Evolutionary conservation across 1,140 invertebrate species (phyloP).

Genomic region (Ptiloglossa arizonensis): DNA sequence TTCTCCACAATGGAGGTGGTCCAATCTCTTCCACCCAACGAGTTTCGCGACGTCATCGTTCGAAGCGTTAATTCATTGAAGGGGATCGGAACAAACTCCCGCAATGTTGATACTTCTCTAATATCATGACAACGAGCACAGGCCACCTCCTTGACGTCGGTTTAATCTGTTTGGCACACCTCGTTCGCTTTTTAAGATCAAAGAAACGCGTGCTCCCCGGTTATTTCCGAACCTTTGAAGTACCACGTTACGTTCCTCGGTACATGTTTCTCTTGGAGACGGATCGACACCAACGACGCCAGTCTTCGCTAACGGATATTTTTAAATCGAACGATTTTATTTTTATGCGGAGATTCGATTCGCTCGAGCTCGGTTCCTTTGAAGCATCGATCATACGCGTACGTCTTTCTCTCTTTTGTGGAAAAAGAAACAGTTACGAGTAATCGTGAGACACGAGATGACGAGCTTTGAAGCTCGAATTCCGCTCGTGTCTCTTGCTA

Average conservation of each 20-base stretch:
- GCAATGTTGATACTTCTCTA: slow-evolving; percentile 79
- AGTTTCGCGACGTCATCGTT: neutral
- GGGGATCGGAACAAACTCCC: slow-evolving; percentile 66
- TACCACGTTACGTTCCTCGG: neutral
- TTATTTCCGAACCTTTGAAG: neutral
- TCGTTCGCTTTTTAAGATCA: slow-evolving; percentile 24
- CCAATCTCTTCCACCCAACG: too few species aligned
- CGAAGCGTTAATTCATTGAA: slow-evolving; percentile 48
- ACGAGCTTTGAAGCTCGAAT: too few species aligned
- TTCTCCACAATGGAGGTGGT: slow-evolving; percentile 19
- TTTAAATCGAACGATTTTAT: neutral
- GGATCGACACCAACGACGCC: too few species aligned
- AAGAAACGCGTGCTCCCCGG: neutral
- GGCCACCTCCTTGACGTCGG: slow-evolving; percentile 73
- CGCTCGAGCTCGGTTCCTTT: neutral
- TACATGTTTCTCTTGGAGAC: neutral
- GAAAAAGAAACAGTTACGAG: too few species aligned
- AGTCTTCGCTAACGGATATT: neutral
- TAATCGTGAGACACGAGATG: too few species aligned
- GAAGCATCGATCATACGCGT: too few species aligned
- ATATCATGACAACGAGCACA: slow-evolving; percentile 74
- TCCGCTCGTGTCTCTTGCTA: too few species aligned
- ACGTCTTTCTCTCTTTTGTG: too few species aligned
- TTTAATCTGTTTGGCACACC: slow-evolving; percentile 68
- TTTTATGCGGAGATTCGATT: neutral